Evolutionary conservation across 1,140 invertebrate species (phyloP).

Genomic region (Drosophila mojavensis): DNA sequence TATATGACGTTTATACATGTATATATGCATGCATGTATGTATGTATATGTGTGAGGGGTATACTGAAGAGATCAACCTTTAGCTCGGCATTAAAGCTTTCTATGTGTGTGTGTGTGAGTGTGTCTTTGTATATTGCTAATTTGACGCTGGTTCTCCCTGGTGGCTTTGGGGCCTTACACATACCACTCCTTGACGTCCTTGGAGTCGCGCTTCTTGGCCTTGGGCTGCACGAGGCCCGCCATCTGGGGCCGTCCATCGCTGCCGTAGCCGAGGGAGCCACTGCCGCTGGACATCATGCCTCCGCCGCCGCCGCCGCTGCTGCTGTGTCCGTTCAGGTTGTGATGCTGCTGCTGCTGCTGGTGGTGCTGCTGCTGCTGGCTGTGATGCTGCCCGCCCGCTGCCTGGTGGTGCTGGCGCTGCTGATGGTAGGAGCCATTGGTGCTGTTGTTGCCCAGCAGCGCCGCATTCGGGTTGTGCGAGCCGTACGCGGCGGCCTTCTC

Average conservation of each 20-base stretch:
- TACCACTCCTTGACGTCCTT: conserved; percentile 98
- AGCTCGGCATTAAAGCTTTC: too few relatives aligned
- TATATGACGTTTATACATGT: too few relatives aligned
- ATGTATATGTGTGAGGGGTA: too few relatives aligned
- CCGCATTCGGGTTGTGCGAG: conserved; percentile 90
- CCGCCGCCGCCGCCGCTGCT: conserved; percentile 65
- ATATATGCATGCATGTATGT: too few relatives aligned
- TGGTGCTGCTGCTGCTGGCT: conserved; percentile 66
- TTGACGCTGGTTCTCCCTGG: conserved; percentile 57
- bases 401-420: conserved; percentile 84
- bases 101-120: conserved; percentile 2
- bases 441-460: conserved; percentile 87
- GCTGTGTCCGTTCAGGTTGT: conserved; percentile 56
- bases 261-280: conserved; percentile 69
- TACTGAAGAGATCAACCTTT: too few relatives aligned
- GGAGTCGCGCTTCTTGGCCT: conserved; percentile 90
- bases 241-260: conserved; percentile 77
- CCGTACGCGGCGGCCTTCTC: conserved; percentile 89
- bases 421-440: conserved; percentile 80
- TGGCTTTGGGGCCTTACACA: conserved; percentile 85
- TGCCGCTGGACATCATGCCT: conserved; percentile 75
- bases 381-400: conserved; percentile 73
- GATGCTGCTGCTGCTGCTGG: conserved; percentile 31
- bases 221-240: conserved; percentile 85
- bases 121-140: conserved; percentile 71